These are phyloP conservation scores for Eupsittula cactorum DNA, from an alignment of 2,113 vertebrate genomes.

Conservation along the genomic window DNA sequence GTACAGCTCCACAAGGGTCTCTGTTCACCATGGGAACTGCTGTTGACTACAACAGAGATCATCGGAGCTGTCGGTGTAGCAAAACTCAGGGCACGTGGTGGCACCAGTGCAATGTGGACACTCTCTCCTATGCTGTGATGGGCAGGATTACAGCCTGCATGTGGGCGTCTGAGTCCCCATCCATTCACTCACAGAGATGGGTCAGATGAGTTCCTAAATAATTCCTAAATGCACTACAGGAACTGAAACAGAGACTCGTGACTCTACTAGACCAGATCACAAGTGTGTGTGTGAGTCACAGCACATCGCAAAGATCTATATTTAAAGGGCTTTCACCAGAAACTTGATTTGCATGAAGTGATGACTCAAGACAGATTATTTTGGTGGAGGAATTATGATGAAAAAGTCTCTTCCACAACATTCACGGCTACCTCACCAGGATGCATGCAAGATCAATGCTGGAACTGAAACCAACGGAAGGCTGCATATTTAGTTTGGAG, in stretches of 20 bases:
- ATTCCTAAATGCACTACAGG: background rate
- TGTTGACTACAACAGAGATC: background rate
- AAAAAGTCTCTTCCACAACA: background rate
- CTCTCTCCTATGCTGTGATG: accelerated
- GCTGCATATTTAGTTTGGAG: background rate
- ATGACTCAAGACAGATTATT: background rate
- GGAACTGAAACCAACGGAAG: background rate
- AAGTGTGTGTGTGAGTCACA: background rate
- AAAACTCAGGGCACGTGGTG: background rate
- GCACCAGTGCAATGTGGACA: accelerated
- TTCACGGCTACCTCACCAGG: background rate
- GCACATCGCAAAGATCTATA: background rate
- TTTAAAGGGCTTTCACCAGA: background rate
- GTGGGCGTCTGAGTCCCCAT: background rate
- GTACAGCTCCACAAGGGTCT: accelerated
- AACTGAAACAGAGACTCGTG: background rate
- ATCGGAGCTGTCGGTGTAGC: accelerated
- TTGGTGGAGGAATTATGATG: background rate
- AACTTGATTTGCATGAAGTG: background rate
- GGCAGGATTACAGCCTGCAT: accelerated
- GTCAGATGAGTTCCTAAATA: background rate
- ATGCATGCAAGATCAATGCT: background rate
- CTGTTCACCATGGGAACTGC: background rate
- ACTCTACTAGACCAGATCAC: background rate
- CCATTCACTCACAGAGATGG: background rate